These are phyloP conservation scores for Sus scrofa DNA, from an alignment of 2,113 vertebrate species.

Conservation along the genomic window T2T-Sscrofa CM000820.6:105670001-105670500, in stretches of 20 bases:
- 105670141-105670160: background rate
- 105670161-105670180: background rate
- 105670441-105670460: conserved; percentile 27
- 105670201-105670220: conserved; percentile 21
- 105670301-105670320: conserved; percentile 55
- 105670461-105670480: conserved; percentile 31
- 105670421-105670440: background rate
- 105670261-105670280: background rate
- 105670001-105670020: background rate
- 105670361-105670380: background rate
- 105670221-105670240: background rate
- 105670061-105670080: background rate
- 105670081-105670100: background rate
- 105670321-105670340: background rate
- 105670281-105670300: conserved; percentile 39
- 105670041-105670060: background rate
- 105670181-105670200: background rate
- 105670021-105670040: background rate
- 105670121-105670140: background rate
- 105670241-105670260: conserved; percentile 50
- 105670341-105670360: conserved; percentile 20
- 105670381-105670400: background rate
- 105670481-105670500: conserved; percentile 19
- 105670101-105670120: background rate
- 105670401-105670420: background rate